Conservation (phyloP, 2,113 vertebrate genomes). For the Empidonax traillii region DNA sequence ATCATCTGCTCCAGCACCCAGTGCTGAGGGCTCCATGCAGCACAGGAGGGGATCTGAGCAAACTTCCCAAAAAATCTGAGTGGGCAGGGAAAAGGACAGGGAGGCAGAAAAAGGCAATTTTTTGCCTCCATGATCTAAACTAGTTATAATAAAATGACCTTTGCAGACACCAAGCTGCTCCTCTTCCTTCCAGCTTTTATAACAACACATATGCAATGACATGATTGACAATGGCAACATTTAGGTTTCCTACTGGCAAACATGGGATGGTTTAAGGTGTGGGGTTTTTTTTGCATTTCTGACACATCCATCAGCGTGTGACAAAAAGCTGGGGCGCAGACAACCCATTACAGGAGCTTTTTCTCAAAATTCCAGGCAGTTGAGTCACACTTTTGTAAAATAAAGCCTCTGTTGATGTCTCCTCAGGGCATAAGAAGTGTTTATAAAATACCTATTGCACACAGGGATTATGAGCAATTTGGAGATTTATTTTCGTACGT, state of each 20-base stretch:
- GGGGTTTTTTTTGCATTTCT: neutral
- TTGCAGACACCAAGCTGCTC: neutral
- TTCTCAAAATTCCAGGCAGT: neutral
- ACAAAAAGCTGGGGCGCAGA: neutral
- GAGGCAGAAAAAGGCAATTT: accelerated
- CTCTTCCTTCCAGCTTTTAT: neutral
- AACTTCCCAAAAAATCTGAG: neutral
- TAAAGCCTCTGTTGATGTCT: neutral
- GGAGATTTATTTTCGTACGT: neutral
- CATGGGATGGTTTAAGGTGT: neutral
- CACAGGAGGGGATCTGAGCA: neutral
- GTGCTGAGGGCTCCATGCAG: neutral
- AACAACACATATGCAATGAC: neutral
- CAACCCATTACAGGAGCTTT: neutral
- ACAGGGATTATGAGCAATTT: neutral
- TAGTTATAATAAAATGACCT: neutral
- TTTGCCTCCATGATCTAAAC: neutral
- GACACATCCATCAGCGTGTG: neutral
- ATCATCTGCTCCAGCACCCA: neutral
- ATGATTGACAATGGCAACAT: neutral
- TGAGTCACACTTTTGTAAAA: neutral
- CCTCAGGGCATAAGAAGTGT: neutral
- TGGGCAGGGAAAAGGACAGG: neutral
- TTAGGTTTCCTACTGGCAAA: neutral
- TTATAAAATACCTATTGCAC: neutral